These are phyloP conservation scores for Saxidomus purpurata DNA, from an alignment of 1,140 invertebrate genomes.

Conservation along the genomic window DNA sequence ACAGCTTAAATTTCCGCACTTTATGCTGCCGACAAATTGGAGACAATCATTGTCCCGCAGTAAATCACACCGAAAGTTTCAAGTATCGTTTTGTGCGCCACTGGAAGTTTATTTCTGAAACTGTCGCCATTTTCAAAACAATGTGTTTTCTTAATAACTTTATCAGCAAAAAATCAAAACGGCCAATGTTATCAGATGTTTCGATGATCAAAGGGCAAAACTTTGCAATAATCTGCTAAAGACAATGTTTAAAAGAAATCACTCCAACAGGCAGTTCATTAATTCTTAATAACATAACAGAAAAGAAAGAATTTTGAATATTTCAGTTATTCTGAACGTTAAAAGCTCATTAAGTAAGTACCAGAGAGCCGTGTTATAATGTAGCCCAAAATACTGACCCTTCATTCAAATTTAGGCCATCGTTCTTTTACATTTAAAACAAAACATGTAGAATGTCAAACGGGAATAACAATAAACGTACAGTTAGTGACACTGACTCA, in stretches of 20 bases:
- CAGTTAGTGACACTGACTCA: too few relatives aligned
- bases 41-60: background rate
- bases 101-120: background rate
- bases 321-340: background rate
- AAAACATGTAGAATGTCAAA: background rate
- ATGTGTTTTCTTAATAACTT: background rate
- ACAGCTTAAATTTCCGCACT: background rate
- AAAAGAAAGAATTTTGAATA: background rate
- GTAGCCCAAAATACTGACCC: background rate
- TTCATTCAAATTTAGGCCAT: background rate
- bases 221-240: background rate
- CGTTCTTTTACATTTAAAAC: background rate
- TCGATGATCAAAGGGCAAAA: background rate
- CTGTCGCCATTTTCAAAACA: background rate
- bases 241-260: background rate
- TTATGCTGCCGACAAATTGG: background rate
- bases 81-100: background rate
- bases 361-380: background rate
- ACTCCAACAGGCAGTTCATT: background rate
- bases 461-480: background rate
- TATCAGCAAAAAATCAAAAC: background rate
- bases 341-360: slow-evolving; percentile 4
- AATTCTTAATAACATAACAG: background rate
- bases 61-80: too few relatives aligned
- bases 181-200: background rate